phyloP scores from a whole-genome alignment of 2,797 vertebrate genomes.

The Aldrovandia affinis region DNA sequence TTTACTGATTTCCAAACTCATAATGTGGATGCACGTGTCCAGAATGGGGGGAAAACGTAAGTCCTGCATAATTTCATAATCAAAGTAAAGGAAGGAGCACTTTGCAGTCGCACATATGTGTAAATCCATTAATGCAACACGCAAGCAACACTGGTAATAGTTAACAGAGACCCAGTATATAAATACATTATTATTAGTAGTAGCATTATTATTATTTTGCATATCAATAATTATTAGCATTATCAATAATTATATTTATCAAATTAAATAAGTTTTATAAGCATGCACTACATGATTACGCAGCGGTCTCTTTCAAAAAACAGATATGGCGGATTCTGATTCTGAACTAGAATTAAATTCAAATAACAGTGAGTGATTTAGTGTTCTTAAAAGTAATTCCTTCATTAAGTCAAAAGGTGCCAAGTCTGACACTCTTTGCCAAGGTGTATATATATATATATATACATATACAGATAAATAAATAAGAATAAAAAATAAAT shows the following conservation, averaged over 20 bases:
- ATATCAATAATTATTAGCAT: slow-evolving; percentile 1
- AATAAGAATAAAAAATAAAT: slow-evolving; percentile 7
- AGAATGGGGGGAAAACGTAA: not conserved
- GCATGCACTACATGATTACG: too few species aligned
- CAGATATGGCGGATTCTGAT: not conserved
- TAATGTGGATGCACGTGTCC: not conserved
- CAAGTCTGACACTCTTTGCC: slow-evolving; percentile 20
- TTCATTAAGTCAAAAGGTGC: slow-evolving; percentile 37
- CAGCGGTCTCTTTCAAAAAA: slow-evolving; percentile 9
- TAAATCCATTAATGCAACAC: not conserved
- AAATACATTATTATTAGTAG: too few species aligned
- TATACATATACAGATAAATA: not conserved
- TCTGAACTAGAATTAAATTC: not conserved
- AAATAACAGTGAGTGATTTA: slow-evolving; percentile 37
- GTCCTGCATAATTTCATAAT: not conserved
- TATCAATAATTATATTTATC: slow-evolving; percentile 3
- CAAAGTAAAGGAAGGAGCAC: not conserved
- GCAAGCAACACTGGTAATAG: not conserved
- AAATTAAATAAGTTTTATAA: not conserved
- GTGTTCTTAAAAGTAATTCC: slow-evolving; percentile 40
- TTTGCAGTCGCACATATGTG: not conserved
- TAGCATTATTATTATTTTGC: not conserved
- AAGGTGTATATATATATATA: slow-evolving; percentile 29
- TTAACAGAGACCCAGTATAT: too few species aligned
- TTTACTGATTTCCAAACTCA: not conserved